Conservation (phyloP, 2,113 vertebrate genomes). For the Erythrocebus patas region DNA sequence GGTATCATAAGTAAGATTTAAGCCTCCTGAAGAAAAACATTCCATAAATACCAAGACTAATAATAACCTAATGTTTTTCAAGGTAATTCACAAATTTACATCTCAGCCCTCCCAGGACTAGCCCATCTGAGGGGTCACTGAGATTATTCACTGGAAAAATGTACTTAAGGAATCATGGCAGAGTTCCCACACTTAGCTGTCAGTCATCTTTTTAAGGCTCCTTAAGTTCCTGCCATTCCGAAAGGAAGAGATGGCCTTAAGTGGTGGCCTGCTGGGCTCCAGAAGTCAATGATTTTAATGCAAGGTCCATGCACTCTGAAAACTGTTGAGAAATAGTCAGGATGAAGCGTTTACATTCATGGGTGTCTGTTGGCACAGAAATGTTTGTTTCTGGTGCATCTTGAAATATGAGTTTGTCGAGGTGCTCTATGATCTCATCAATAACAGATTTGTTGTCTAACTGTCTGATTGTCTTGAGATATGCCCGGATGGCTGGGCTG, state of each 20-base stretch:
- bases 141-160: neutral
- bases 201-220: neutral
- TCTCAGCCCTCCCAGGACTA: neutral
- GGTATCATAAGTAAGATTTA: neutral
- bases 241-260: neutral
- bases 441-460: rapidly evolving
- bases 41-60: neutral
- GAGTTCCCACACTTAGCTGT: too few relatives aligned
- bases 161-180: neutral
- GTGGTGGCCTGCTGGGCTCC: neutral
- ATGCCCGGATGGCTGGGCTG: neutral
- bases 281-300: rapidly evolving
- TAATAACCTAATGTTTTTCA: neutral
- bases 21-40: neutral
- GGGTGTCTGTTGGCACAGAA: rapidly evolving
- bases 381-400: rapidly evolving
- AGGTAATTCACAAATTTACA: neutral
- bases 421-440: neutral
- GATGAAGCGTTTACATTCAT: neutral
- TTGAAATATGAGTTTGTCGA: neutral
- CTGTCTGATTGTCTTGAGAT: neutral
- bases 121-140: rapidly evolving
- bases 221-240: rapidly evolving
- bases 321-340: neutral
- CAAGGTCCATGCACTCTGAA: neutral